Evolutionary conservation across 1,140 invertebrate species (phyloP), one percentile per base, ranked within the genome.

Genomic region (Stenopsyche tienmushanensis): DNA sequence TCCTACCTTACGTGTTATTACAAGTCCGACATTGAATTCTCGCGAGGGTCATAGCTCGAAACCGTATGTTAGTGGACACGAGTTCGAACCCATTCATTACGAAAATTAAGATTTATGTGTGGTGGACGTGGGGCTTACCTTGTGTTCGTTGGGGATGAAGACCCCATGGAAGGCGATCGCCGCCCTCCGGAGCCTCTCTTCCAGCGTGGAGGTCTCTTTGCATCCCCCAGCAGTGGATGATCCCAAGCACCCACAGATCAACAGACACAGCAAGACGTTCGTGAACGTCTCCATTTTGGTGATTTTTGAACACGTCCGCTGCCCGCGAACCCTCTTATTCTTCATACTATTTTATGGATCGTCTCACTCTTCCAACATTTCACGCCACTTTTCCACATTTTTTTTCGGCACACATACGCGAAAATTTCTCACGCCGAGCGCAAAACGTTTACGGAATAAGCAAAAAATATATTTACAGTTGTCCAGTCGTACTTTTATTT

Each of bases 131-230:
- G n/a, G 20, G 20, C 58, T 66, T 39, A 70, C 68, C 68, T 70
- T 70, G 58, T 65, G 64, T 24, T 70, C 65, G 55, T 59, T 70
- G 5, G 68, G 65, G 15, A 70, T 70, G 42, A 64, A 66, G 2
- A 70, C 65, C 1, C 68, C 68, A n/a, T 64, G 45, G 47, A 70
- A 70, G 9, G 62, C 60, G 26, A 70, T 66, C 55, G 66, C 68
- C 10, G 68, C 45, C 62, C 52, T 66, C 58, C 68, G 39, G 62
- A 70, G 25, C 49, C 64, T 64, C 53, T 70, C 64, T 10, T 70
- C 62, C 20, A 66, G 45, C 39, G 68, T 47, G 18, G 55, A 21
- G 18, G 25, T 54, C 34, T 66, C 64, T 39, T 64, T 66, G 49
- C 68, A 70, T 3, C 23, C 25, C 0, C 49, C 17, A 1, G 57